Evolutionary conservation across 2,797 vertebrate species (phyloP), one percentile per base, ranked within the genome.

Genomic region (Acomys russatus): DNA sequence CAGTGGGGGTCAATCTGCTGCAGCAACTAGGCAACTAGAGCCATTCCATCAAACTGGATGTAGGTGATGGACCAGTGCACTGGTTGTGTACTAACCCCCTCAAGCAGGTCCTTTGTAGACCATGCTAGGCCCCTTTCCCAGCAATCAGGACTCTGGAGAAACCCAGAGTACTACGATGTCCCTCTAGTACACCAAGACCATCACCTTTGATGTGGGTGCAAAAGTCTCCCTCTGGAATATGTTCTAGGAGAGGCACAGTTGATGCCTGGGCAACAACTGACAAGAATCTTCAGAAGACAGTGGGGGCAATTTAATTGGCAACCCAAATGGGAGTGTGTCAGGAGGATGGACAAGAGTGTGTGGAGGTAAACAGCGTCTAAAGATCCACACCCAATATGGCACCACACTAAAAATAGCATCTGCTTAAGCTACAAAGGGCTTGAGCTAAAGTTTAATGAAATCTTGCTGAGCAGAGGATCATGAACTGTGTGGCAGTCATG

Each of bases 141-240:
- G 30, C 11, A 71, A 51, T 54, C 49, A 56, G 51, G 66, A n/a
- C 33, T 56, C 49, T 38, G n/a, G n/a, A 56, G 49, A 92, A 68
- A 15, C n/a, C 18, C 49, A 17, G 10, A 61, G 1, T 17, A n/a
- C 4, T 14, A 3, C 3, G 4, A 59, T 54, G 8, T n/a, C 17
- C 12, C 12, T 12, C 28, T 61, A 35, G 30, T 25, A 9, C 4
- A 22, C 3, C 4, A 0, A 38, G 4, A 5, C 12, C 18, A 9
- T 30, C 6, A 6, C 28, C 38, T 25, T 33, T 30, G 3, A 1
- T 44, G 44, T 35, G 11, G 14, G 49, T 20, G 73, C 0, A 2
- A 17, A 30, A 68, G 22, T 59, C 14, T 44, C 51, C 18, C 23
- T 3, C 1, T 68, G 22, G 25, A 73, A 61, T 25, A 49, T 28